Evolutionary conservation across 1,140 invertebrate species (phyloP).

Genomic region (Trachymyrmex septentrionalis): DNA sequence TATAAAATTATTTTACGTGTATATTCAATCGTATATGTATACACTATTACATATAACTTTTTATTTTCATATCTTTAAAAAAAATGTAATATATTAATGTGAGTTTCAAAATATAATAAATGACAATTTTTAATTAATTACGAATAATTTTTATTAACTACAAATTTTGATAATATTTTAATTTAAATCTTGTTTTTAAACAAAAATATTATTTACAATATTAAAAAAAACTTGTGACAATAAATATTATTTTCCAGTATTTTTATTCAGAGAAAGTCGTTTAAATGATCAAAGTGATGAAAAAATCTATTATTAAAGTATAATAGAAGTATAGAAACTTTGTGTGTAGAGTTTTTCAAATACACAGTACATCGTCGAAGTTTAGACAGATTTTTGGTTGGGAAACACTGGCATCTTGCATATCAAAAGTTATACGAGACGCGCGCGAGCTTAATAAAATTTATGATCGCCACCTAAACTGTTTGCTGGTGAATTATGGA

Average conservation of each 20-base stretch:
- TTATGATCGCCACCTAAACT: conserved; percentile 39
- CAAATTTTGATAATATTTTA: not conserved
- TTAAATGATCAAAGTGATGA: too few relatives aligned
- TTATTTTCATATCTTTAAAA: not conserved
- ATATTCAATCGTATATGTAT: not conserved
- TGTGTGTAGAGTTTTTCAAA: not conserved
- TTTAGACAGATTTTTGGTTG: not conserved
- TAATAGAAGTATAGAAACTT: not conserved
- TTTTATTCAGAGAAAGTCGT: not conserved
- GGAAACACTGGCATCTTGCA: conserved; percentile 23
- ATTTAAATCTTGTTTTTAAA: not conserved
- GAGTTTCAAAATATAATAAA: conserved; percentile 3
- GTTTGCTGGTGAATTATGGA: conserved; percentile 28
- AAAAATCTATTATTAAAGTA: not conserved
- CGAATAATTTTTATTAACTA: not conserved
- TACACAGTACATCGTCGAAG: not conserved
- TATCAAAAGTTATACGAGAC: conserved; percentile 19
- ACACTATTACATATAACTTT: not conserved
- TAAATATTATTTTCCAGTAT: not conserved
- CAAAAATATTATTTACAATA: not conserved
- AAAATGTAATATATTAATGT: not conserved
- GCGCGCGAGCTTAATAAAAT: conserved; percentile 32
- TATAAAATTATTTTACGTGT: not conserved
- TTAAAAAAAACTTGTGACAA: not conserved
- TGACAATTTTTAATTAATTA: conserved; percentile 5